Base-by-base conservation (phyloP, 2,888 invertebrate genomes). In the Cenopis cana region DNA sequence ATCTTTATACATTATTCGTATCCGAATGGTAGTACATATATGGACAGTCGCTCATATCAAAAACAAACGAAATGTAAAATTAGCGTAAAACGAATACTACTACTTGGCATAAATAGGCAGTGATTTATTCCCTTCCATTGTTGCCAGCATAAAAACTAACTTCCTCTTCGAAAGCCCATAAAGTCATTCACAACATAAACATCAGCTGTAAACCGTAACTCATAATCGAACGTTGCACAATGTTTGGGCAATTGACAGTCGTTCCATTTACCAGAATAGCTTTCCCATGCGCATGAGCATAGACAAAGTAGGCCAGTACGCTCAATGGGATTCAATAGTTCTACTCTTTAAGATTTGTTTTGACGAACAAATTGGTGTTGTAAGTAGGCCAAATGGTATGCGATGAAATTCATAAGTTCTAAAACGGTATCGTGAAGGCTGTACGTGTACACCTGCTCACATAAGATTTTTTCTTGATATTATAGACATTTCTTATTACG, bases 211-310 rank as follows among this genome's bases (percentile, higher is more conserved):
- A 57, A 36, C 18, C 69, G 62, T 69, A 69, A 69, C 64, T 66
- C 65, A 70, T 57, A 69, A 69, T 70, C 65, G 70, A 65, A 59
- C 46, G 59, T 70, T 70, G 54, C 70, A 56, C 70, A 70, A 70
- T 59, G 52, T 61, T 54, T 54, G 46, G 54, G 59, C 70, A 65
- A 70, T 70, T 70, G 70, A 70, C 70, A 70, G 59, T 18, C 33
- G 70, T 24, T 54, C 70, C 62, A 66, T 66, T 66, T 70, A 59
- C 70, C 46, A 59, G 54, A 70, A 70, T 70, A 65, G 70, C 65
- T 59, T 70, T 70, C 65, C 70, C 65, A 66, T 70, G 54, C 65
- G 65, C 59, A 54, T 60, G 57, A 59, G 57, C 59, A 64, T n/a
- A 50, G 57, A 60, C 36, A 20, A 70, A 54, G 46, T 70, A 54